Evolutionary conservation across 2,797 vertebrate genomes (phyloP).

Genomic region (Threskiornis aethiopicus): DNA sequence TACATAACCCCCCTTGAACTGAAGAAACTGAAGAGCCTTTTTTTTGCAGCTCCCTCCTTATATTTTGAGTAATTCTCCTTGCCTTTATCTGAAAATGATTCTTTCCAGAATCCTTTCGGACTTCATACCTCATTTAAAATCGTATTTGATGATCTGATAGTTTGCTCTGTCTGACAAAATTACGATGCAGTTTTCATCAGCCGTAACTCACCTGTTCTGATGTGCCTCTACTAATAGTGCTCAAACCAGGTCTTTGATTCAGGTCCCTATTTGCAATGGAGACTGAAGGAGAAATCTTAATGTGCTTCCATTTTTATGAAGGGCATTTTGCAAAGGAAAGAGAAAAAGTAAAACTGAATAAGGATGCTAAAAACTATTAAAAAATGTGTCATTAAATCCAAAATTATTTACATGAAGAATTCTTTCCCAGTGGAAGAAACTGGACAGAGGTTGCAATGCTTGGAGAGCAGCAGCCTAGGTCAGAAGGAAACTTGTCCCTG

Average conservation of each 20-base stretch:
- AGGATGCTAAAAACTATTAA: neutral
- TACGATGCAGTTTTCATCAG: neutral
- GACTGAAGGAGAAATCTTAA: neutral
- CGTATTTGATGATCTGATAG: neutral
- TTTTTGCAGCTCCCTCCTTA: neutral
- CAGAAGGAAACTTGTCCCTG: neutral
- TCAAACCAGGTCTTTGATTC: neutral
- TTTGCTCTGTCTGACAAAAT: neutral
- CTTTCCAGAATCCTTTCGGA: neutral
- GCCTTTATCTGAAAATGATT: neutral
- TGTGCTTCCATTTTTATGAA: neutral
- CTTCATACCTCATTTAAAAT: neutral
- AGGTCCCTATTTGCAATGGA: neutral
- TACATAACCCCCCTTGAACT: neutral
- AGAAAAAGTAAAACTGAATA: neutral
- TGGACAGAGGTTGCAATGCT: neutral
- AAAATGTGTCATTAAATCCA: neutral
- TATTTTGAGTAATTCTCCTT: neutral
- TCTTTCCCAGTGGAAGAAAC: neutral
- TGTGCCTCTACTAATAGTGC: neutral
- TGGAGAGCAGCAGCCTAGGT: neutral
- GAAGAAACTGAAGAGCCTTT: neutral
- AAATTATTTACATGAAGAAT: neutral
- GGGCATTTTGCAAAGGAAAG: neutral
- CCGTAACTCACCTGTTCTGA: neutral